These are phyloP conservation scores for Ochlodes sylvanus DNA, from an alignment of 2,888 invertebrate species.

Conservation along the genomic window DNA sequence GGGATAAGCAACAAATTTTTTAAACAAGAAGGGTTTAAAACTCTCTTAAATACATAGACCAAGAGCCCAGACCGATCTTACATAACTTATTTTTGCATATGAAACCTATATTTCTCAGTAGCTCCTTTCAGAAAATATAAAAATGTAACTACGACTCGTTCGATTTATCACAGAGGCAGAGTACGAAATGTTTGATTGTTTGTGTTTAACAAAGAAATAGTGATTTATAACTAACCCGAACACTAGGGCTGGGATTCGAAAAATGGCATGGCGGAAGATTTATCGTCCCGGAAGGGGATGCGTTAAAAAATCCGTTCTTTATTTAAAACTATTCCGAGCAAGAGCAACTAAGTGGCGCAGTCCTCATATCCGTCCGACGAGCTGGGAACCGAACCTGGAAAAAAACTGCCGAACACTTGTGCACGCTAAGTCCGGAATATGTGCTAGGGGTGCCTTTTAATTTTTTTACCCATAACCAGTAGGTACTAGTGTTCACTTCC, in stretches of 20 bases:
- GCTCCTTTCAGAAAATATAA: too few relatives aligned
- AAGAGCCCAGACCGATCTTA: too few relatives aligned
- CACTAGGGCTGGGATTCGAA: neutral
- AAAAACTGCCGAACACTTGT: conserved; percentile 63
- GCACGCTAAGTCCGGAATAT: conserved; percentile 58
- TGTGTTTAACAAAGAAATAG: too few relatives aligned
- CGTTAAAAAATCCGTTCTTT: conserved; percentile 18
- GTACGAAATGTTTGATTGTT: too few relatives aligned
- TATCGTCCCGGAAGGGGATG: conserved; percentile 23
- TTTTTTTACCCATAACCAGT: conserved; percentile 51
- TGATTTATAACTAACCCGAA: too few relatives aligned
- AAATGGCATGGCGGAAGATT: conserved; percentile 13
- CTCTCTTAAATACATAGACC: too few relatives aligned
- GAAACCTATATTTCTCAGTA: too few relatives aligned
- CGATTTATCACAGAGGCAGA: too few relatives aligned
- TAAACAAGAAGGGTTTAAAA: too few relatives aligned
- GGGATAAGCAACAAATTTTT: too few relatives aligned
- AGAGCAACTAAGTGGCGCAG: conserved; percentile 25
- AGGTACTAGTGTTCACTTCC: conserved; percentile 62
- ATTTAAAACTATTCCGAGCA: conserved; percentile 21
- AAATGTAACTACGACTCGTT: too few relatives aligned
- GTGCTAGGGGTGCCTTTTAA: conserved; percentile 59
- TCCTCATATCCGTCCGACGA: conserved; percentile 49
- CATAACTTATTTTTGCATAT: too few relatives aligned
- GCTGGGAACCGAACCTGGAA: conserved; percentile 54